Base-by-base conservation (phyloP, 2,888 invertebrate genomes). In the Rotaria sp. region DNA sequence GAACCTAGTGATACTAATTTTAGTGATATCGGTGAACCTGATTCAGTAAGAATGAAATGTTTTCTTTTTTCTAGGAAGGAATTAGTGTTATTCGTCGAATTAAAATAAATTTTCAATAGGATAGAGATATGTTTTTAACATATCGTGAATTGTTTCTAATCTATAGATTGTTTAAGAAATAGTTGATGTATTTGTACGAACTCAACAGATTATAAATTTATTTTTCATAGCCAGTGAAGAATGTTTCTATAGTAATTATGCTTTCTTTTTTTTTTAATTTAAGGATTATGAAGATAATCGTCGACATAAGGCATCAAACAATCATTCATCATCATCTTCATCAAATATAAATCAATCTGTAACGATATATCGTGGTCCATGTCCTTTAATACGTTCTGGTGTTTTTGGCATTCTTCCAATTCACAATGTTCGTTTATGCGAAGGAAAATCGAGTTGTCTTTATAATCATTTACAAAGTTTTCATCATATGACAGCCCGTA, bases 381-480 rank as follows among this genome's bases (percentile, higher is more conserved):
- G 67, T 67, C 67, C 67, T 30, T n/a, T 67, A 35, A 67, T 35
- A 35, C 67, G 67, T 67, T 15, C 30, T 18, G 67, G 67, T 67
- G 30, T 67, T 7, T 67, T 67, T 35, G 67, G 67, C 18, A 67
- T 67, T 35, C 67, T 67, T 35, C 67, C 67, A 11, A 35, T 35
- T 2, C 67, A 67, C 1, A 67, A 80, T 45, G 21, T 45, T 45
- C 80, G 80, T n/a, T 45, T 67, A 35, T 67, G 67, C 15, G 80
- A 80, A 45, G 45, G 45, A 45, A 80, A 80, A 45, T 45, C 45
- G 45, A 80, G 45, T 80, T 45, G 41, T 75, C 67, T 67, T 18
- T 67, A 67, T 35, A 67, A 67, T 67, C 67, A 75, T 75, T n/a
- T 75, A 75, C 75, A 75, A 75, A 75, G 75, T 75, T 75, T 41